Conservation (phyloP, 1,140 invertebrate genomes). For the Drosophila sturtevanti region DNA sequence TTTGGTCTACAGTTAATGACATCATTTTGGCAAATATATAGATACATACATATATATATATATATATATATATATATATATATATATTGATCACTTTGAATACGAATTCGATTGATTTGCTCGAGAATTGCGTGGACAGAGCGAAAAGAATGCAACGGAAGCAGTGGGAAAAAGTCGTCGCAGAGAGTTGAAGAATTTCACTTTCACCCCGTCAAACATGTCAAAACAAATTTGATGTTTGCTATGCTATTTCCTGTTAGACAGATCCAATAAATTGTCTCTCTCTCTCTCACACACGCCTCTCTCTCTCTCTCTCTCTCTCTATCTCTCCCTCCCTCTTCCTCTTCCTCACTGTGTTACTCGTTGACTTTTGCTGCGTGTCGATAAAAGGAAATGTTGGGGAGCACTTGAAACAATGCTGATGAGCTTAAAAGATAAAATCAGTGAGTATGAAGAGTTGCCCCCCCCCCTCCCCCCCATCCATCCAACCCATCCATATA, state of each 20-base stretch:
- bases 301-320: not conserved
- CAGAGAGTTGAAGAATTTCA: slow-evolving; percentile 60
- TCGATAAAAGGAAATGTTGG: slow-evolving; percentile 61
- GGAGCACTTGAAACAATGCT: slow-evolving; percentile 69
- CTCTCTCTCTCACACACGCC: not conserved
- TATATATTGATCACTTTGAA: slow-evolving; percentile 21
- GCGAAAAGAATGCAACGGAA: slow-evolving; percentile 65
- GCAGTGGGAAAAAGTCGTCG: slow-evolving; percentile 28
- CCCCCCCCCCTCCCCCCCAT: not conserved
- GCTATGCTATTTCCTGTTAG: slow-evolving; percentile 75
- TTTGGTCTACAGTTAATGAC: slow-evolving; percentile 64
- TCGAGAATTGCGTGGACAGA: not conserved
- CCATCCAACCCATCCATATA: slow-evolving; percentile 7
- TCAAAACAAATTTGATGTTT: slow-evolving; percentile 76
- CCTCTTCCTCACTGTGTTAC: not conserved
- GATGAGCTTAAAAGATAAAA: slow-evolving; percentile 81
- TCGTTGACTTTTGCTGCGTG: slow-evolving; percentile 13
- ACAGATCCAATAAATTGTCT: slow-evolving; percentile 51
- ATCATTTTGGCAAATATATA: slow-evolving; percentile 68
- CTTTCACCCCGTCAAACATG: slow-evolving; percentile 80
- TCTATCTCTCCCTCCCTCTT: not conserved
- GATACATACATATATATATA: no score
- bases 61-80: no score
- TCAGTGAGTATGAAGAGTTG: slow-evolving; percentile 41
- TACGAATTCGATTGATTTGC: slow-evolving; percentile 13